Evolutionary conservation across 2,797 vertebrate species (phyloP), one percentile per base, ranked within the genome.

Genomic region (Paratrypauchen microcephalus): DNA sequence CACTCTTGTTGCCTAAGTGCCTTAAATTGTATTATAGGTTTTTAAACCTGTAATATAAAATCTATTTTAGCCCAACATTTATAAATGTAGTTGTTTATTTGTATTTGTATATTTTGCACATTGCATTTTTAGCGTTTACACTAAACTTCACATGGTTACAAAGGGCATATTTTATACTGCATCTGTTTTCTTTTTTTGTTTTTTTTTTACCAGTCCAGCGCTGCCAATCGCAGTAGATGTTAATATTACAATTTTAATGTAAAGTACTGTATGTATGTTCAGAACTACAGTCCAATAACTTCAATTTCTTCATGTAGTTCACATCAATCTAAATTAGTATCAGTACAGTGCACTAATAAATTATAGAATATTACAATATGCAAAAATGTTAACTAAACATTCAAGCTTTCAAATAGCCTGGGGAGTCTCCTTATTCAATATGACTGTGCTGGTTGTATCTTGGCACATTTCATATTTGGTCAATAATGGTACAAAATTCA

Each of bases 21-120:
- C 89, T 92, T 92, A 91, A 81, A n/a, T 78, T 82, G 66, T 79
- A 85, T 47, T 69, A 72, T 68, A 72, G 23, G 32, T 69, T n/a
- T 58, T 68, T 75, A 58, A 71, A 66, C 8, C 73, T 80, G 68
- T 68, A 54, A 48, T 23, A 65, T 28, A 62, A 47, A 67, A 66
- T 61, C 36, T 75, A 56, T 73, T 72, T 58, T 81, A 57, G 81
- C 54, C 76, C 57, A 12, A 72, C 74, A 64, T 63, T 63, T 63
- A 63, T 24, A 80, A 79, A 73, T 24, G 1, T 69, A 64, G 80
- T 66, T 16, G 32, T 69, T 74, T 72, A 70, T 73, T 66, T 50
- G n/a, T 80, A 18, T 85, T 77, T 89, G 87, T 92, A 88, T 89
- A 89, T 91, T 93, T 93, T 94, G 93, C 93, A 94, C 93, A 93